Base-by-base conservation (phyloP, 1,140 invertebrate genomes). In the Diorhabda sublineata region DNA sequence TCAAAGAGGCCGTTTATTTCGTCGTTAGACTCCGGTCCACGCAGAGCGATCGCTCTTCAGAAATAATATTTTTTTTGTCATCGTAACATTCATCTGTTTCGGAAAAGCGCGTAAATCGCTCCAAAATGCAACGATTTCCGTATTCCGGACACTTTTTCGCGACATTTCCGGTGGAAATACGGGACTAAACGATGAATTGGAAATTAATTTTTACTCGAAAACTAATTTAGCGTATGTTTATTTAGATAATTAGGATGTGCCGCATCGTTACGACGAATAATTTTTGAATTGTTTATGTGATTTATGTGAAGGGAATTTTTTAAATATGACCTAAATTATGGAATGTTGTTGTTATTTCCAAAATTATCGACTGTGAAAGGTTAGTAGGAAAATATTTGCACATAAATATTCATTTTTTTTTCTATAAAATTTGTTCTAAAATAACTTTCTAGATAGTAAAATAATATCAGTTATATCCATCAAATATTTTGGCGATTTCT, bases 1-100 rank as follows among this genome's bases (percentile, higher is more conserved):
- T 6, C 47, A 52, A 52, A 52, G 6, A n/a, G 47, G 47, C 3
- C 47, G 59, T 61, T 61, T 61, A 61, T 61, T 61, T 61, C 11
- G 9, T 41, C 59, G 26, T 8, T 42, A 42, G 59, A n/a, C 42
- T 5, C 4, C 59, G 26, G 59, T 43, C 42, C 59, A 42, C 41
- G 59, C 42, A 26, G 26, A 26, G 26, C 26, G 26, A 26, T 26
- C 26, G 4, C 59, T 42, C 59, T 42, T 42, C 26, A 9, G 42
- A 43, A 8, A 8, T 26, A 58, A 9, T 3, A 58, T 9, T 9
- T 58, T 58, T 52, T n/a, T 52, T n/a, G 47, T 52, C 47, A 52
- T 52, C 47, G 6, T 52, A 26, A 26, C 26, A 26, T 42, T 43
- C 59, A 61, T 7, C 59, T 61, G 59, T 61, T 61, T 61, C 42